Evolutionary conservation across 2,888 invertebrate species (phyloP), one percentile per base, ranked within the genome.

Genomic region (Erebia ligea): DNA sequence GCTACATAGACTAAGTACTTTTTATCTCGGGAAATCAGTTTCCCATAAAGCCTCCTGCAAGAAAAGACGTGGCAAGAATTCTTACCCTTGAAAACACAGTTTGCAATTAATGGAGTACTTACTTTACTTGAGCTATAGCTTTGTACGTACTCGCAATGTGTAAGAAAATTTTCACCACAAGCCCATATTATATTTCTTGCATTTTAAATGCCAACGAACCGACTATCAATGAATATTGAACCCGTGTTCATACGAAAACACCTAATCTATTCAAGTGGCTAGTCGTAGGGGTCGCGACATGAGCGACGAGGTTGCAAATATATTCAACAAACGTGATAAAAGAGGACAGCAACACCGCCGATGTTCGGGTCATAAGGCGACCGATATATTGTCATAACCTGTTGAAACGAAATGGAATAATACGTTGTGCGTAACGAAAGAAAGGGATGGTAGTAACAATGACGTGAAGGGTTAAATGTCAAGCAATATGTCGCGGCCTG

Each of bases 371-470:
- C 92, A 93, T 83, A 90, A 87, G 92, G 90, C 89, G 84, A 82
- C 88, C 91, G 91, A 93, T 92, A 92, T 93, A n/a, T n/a, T n/a
- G 93, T 93, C 92, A 92, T 90, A 93, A 92, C 92, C 93, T 88
- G 90, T 89, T 85, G 77, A 86, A 89, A 82, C 79, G 89, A 88
- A 85, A 88, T 81, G 78, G 83, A 80, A 73, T 76, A 83, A 90
- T 83, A 70, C 75, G 73, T 73, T 73, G 76, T 62, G 74, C 45
- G 19, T 74, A 75, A 75, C 72, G 84, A 79, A 70, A 77, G 89
- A 92, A 81, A 83, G 84, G 86, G 91, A 91, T 79, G 79, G 86
- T 81, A 76, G 78, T 80, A 83, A 86, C 88, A 90, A 88, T 93
- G 92, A 93, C 92, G 92, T 84, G 82, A 84, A 86, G 91, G 92